Evolutionary conservation across 92 coral and sea anemone species (phyloP), one percentile per base, ranked within the genome.

Genomic region (Phenganax subtilis): DNA sequence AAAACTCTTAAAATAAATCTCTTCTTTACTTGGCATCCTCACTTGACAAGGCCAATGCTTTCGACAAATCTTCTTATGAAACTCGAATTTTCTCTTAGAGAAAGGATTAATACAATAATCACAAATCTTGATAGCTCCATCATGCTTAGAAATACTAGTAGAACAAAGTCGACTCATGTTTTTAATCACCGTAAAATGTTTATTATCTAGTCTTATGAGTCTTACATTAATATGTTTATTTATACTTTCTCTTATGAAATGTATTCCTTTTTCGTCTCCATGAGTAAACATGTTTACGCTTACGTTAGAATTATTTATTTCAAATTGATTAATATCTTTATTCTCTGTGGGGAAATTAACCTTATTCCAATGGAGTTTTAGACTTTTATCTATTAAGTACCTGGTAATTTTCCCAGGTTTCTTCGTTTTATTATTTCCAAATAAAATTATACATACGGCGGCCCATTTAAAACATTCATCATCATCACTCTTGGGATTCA

Each of bases 241-340:
- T 37, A 37, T 37, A 37, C 47, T 37, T 37, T 37, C 4, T 4
- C 47, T 37, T 37, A 37, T 1, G 4, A 37, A 4, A 37, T 37
- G 1, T 37, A 37, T 37, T 37, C 47, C 47, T 1, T 1, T 7
- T 66, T 17, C 9, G 10, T n/a, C 52, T 14, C 25, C 25, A 73
- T 65, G 31, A 57, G 79, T 73, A 29, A 57, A 88, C 10, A 85
- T 88, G 14, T 88, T 88, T 8, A 88, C 59, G 12, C 12, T 65
- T 44, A 74, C 44, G 15, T 69, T 52, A 3, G 65, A 6, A 71
- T 85, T 88, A 3, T 56, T 37, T 28, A n/a, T 75, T 57, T 88
- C 89, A 10, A 88, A 88, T 14, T 12, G 61, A 1, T 61, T 16
- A 4, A 37, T 4, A 37, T 37, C 47, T 37, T 37, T 37, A 1